Conservation (phyloP, 2,113 vertebrate genomes). For the Dicaeum eximium region DNA sequence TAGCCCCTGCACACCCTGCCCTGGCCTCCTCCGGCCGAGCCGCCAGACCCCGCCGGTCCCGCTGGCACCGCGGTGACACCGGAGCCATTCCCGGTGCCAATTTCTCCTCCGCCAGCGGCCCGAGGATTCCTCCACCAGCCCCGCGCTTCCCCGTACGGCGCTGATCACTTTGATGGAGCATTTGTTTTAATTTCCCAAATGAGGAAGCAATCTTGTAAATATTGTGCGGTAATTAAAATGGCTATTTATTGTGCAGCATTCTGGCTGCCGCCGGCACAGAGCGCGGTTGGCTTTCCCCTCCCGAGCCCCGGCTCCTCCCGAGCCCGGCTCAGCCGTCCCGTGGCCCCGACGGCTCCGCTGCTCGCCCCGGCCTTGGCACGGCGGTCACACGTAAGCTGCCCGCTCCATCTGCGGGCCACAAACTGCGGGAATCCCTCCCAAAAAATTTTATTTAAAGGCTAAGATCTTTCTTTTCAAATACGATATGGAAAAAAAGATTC, state of each 20-base stretch:
- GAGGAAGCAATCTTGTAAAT: conserved; percentile 59
- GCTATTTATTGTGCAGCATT: conserved; percentile 39
- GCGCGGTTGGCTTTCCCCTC: neutral
- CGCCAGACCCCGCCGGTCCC: no score
- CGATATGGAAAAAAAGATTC: neutral
- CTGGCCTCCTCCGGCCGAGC: accelerated
- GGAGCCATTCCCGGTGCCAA: neutral
- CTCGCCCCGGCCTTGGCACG: accelerated
- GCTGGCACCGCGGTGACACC: accelerated
- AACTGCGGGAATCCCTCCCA: no score
- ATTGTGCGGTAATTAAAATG: conserved; percentile 59
- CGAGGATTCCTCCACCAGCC: neutral
- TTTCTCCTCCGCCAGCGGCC: neutral
- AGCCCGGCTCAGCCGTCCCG: neutral
- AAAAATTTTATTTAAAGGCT: neutral
- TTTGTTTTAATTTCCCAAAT: conserved; percentile 64
- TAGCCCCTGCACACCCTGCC: neutral
- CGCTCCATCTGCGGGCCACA: neutral
- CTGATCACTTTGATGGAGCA: conserved; percentile 37
- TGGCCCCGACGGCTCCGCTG: no score
- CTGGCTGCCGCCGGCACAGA: conserved; percentile 4
- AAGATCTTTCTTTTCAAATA: neutral
- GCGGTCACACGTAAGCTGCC: accelerated
- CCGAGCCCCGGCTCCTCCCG: neutral
- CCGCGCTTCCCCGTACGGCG: neutral